Base-by-base conservation (phyloP, 2,113 vertebrate genomes). In the Anhinga rufa region DNA sequence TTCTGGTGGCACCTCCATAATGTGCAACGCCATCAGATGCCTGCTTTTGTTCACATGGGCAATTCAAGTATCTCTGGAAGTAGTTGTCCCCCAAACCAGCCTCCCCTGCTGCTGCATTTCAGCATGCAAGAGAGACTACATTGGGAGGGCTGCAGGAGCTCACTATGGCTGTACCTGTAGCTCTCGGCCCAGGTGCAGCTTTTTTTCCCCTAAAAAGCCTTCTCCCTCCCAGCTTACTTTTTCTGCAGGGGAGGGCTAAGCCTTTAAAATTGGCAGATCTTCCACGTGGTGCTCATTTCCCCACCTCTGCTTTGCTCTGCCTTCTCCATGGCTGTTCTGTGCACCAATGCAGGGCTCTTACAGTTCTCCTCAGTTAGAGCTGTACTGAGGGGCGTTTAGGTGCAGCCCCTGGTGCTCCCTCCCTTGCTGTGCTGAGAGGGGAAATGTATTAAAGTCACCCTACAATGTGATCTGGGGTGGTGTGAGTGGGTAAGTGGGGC, bases 51-150 rank as follows among this genome's bases (percentile, higher is more conserved):
- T 68, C n/a, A 31, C 3, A 3, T 0, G 13, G 57, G 32, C 57
- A 68, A 64, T n/a, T 51, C 5, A 3, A 66, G 32, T 26, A 8
- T 7, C 4, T 0, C 42, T 86, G 32, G 51, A 40, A 54, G 34
- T 16, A 49, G 46, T 7, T 62, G 24, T 21, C n/a, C 36, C 49
- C 31, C 7, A 44, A 1, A 5, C 2, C 26, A 84, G 51, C 57
- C 46, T 24, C 61, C 54, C 36, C 60, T 14, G 11, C 36, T 31
- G 69, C 51, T 58, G 34, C 3, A 4, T 52, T 66, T 40, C 34
- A 11, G 12, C 54, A 46, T 40, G 10, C 5, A 9, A 55, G 40
- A 58, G 20, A 76, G 17, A 21, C 58, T 36, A 2, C 0, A 0
- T 14, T n/a, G 58, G 20, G 15, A 62, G 34, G 26, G 11, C 71